Evolutionary conservation across 2,888 invertebrate species (phyloP).

Genomic region (Ochropacha duplaris): DNA sequence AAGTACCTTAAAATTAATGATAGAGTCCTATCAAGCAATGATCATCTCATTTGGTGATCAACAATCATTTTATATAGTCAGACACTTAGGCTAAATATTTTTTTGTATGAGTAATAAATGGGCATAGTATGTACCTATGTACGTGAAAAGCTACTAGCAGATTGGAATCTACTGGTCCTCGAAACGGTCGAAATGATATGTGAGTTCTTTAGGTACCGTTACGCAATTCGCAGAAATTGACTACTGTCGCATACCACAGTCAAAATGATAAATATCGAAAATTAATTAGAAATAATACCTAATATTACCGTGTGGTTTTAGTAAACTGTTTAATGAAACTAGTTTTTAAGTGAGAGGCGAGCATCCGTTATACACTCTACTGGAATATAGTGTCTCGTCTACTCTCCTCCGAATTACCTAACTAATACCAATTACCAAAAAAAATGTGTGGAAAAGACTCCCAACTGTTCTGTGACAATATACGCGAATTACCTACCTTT

Average conservation of each 20-base stretch:
- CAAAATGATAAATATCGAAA: background rate
- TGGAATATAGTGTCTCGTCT: too few species aligned
- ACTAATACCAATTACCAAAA: too few species aligned
- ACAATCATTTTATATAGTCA: background rate
- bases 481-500: too few species aligned
- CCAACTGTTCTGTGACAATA: too few species aligned
- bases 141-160: background rate
- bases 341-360: too few species aligned
- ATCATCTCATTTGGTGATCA: background rate
- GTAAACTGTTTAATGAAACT: background rate
- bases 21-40: background rate
- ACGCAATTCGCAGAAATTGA: background rate
- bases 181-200: background rate
- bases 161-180: background rate
- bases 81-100: background rate
- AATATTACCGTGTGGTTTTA: background rate
- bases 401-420: too few species aligned
- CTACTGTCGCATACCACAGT: background rate
- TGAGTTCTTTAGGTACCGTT: background rate
- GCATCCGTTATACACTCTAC: too few species aligned
- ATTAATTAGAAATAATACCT: background rate
- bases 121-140: background rate
- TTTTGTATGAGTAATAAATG: background rate
- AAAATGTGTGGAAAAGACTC: too few species aligned
- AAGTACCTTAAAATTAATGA: too few species aligned